Conservation (phyloP, 2,113 vertebrate species). For the Mola mola region DNA sequence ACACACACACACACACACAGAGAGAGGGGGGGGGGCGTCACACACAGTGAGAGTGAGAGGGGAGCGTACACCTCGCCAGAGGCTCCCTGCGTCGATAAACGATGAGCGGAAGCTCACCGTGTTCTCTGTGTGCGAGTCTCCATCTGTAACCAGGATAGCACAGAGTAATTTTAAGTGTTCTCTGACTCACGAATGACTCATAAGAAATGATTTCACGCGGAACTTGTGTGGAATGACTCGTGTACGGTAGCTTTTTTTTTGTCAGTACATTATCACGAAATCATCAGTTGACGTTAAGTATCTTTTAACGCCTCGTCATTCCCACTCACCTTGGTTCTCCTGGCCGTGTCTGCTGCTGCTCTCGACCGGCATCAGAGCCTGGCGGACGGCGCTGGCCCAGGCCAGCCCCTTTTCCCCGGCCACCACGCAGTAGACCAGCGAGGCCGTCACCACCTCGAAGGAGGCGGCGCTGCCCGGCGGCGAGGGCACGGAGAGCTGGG, state of each 20-base stretch:
- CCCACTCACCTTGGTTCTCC: constrained; percentile 31
- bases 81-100: neutral
- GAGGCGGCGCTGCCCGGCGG: constrained; percentile 45
- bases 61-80: neutral
- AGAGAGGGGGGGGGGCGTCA: no score
- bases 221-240: no score
- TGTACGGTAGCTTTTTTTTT: no score
- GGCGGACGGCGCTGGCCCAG: constrained; percentile 76
- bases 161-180: neutral
- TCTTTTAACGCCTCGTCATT: no score
- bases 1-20: constrained; percentile 1
- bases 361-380: constrained; percentile 79
- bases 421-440: constrained; percentile 73
- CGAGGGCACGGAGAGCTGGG: constrained; percentile 48
- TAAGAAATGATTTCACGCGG: no score
- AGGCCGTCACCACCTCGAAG: constrained; percentile 76
- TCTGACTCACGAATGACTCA: no score
- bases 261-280: no score
- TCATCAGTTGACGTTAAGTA: no score
- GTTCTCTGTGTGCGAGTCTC: constrained; percentile 8
- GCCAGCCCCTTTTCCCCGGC: constrained; percentile 39
- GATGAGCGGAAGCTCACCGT: constrained; percentile 52
- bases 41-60: no score
- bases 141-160: constrained; percentile 52
- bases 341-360: constrained; percentile 20